Evolutionary conservation across 1,140 invertebrate species (phyloP).

Genomic region (Papilio dardanus): DNA sequence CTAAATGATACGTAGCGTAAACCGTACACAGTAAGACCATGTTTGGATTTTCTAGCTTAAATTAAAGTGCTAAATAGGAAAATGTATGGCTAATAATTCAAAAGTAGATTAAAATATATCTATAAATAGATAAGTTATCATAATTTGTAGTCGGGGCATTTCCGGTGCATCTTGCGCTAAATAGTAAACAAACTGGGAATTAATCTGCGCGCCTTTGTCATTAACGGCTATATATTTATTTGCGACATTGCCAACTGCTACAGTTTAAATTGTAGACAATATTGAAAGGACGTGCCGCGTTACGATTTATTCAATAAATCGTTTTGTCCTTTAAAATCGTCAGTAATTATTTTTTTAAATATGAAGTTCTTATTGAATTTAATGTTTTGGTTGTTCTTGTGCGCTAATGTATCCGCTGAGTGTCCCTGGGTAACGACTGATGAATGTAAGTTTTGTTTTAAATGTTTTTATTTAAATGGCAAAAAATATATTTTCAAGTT

Average conservation of each 20-base stretch:
- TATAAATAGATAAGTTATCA: conserved; percentile 22
- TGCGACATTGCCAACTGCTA: conserved; percentile 24
- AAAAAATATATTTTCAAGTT: not conserved
- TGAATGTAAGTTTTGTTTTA: conserved; percentile 54
- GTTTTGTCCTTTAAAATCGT: not conserved
- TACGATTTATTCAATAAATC: not conserved
- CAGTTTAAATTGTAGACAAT: conserved; percentile 7
- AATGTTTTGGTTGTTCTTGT: conserved; percentile 33
- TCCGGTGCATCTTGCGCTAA: conserved; percentile 13
- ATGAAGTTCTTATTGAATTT: conserved; percentile 25
- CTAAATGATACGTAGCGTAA: too few relatives aligned
- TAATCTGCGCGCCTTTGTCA: conserved; percentile 4
- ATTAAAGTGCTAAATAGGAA: not conserved
- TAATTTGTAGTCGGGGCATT: conserved; percentile 5
- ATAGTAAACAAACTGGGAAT: conserved; percentile 14
- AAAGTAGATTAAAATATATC: not conserved
- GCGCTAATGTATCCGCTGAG: conserved; percentile 35
- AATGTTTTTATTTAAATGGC: conserved; percentile 20
- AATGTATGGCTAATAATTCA: not conserved
- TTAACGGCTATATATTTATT: conserved; percentile 22
- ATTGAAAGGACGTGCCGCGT: conserved; percentile 11
- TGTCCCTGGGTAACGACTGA: conserved; percentile 55
- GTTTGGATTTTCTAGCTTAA: not conserved
- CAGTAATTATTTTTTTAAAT: conserved; percentile 2
- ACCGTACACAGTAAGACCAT: too few relatives aligned